A percentile compares a stretch with the other conserved stretches of the same genome.
These are phyloP conservation scores for Vidua chalybeata DNA, from an alignment of 2,113 vertebrate species.

Conservation along the genomic window DNA sequence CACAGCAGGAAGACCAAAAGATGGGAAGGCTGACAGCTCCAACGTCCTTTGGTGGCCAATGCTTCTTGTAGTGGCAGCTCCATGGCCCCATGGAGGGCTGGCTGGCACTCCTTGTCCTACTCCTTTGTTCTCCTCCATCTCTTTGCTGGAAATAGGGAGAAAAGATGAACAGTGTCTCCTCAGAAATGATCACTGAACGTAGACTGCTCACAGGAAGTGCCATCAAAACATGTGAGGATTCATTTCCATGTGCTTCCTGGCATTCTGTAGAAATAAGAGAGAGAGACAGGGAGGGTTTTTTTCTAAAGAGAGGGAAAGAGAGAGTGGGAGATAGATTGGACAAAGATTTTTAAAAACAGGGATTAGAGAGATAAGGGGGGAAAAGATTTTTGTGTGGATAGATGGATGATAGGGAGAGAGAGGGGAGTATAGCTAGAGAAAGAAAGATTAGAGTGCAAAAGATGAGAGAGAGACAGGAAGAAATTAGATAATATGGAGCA, in stretches of 20 bases:
- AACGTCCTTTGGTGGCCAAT: neutral
- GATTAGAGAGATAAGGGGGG: conserved; percentile 49
- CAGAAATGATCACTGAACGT: neutral
- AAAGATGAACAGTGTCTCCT: conserved; percentile 45
- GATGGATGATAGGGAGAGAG: conserved; percentile 67
- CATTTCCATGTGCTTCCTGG: neutral
- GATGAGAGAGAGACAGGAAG: conserved; percentile 64
- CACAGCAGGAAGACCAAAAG: neutral
- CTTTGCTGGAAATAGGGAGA: conserved; percentile 55
- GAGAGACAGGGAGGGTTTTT: neutral
- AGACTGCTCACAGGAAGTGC: conserved; percentile 4
- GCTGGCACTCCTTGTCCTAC: neutral
- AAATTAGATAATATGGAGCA: conserved; percentile 64
- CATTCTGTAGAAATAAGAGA: neutral
- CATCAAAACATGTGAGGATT: neutral
- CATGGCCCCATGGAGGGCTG: neutral
- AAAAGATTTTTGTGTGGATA: conserved; percentile 47
- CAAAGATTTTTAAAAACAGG: conserved; percentile 60
- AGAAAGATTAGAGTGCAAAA: conserved; percentile 66
- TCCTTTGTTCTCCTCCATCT: conserved; percentile 56
- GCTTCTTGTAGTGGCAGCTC: neutral
- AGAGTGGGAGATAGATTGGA: conserved; percentile 54
- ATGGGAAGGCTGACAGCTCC: neutral
- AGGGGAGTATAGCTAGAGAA: conserved; percentile 63
- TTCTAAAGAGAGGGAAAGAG: conserved; percentile 30